phyloP scores from a whole-genome alignment of 2,888 invertebrate species.

The Atrina japonica region DNA sequence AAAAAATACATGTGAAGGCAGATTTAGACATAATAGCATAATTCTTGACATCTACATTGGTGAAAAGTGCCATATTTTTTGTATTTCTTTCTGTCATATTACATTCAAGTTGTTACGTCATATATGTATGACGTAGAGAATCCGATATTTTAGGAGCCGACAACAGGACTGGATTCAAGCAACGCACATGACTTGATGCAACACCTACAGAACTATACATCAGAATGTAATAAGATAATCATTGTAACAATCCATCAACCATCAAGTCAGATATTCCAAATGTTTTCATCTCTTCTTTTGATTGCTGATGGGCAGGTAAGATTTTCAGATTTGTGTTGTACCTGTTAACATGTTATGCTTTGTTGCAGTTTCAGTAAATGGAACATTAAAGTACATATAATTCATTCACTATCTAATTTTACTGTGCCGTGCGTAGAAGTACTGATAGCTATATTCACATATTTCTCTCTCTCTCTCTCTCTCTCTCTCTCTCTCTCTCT shows the following conservation, averaged over 20 bases:
- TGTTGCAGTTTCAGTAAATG: too few species aligned
- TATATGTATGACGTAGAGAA: too few species aligned
- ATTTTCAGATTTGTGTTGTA: not conserved
- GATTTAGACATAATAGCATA: too few species aligned
- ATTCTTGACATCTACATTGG: too few species aligned
- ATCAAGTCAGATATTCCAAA: conserved; percentile 91
- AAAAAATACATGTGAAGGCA: too few species aligned
- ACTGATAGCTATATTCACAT: not conserved
- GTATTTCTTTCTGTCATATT: too few species aligned
- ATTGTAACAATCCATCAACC: conserved; percentile 91
- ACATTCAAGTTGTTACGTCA: too few species aligned
- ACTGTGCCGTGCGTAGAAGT: too few species aligned
- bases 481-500: conserved; percentile 7
- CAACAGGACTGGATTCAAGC: conserved; percentile 91
- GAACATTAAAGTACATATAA: too few species aligned
- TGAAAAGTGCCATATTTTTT: too few species aligned
- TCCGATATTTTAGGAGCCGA: conserved; percentile 87
- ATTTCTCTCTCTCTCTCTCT: conserved; percentile 3
- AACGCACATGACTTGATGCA: conserved; percentile 88
- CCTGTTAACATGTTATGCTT: too few species aligned
- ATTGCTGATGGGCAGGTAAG: conserved; percentile 83
- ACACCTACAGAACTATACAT: conserved; percentile 88
- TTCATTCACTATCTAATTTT: too few species aligned
- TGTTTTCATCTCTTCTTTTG: conserved; percentile 88
- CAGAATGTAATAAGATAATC: conserved; percentile 89